Evolutionary conservation across 2,797 vertebrate genomes (phyloP).

Genomic region (Acipenser ruthenus): DNA sequence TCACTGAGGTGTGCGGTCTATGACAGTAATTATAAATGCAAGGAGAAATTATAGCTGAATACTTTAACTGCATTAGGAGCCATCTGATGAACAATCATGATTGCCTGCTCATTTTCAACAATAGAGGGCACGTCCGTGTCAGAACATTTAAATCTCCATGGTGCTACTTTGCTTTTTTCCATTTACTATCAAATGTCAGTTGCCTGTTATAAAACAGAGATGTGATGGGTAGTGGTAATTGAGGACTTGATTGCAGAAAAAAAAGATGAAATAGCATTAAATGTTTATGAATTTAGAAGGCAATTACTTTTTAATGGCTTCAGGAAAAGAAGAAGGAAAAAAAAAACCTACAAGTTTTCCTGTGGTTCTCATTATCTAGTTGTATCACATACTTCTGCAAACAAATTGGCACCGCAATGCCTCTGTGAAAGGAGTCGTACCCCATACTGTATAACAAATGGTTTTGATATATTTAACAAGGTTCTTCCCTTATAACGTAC

Average conservation of each 20-base stretch:
- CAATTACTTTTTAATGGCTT: constrained; percentile 69
- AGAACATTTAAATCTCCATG: constrained; percentile 86
- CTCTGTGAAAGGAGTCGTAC: too few species aligned
- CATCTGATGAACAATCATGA: constrained; percentile 97
- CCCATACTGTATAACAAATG: too few species aligned
- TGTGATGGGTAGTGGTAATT: constrained; percentile 68
- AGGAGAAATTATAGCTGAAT: constrained; percentile 99
- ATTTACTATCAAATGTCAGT: constrained; percentile 95
- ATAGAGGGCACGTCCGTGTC: constrained; percentile 98
- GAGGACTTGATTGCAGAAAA: constrained; percentile 66
- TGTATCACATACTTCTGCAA: constrained; percentile 11
- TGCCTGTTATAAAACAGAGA: constrained; percentile 79
- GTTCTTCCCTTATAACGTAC: too few species aligned
- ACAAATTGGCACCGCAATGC: not conserved
- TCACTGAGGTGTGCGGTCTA: constrained; percentile 99
- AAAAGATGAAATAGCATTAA: constrained; percentile 62
- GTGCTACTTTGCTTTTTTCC: constrained; percentile 79
- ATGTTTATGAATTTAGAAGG: constrained; percentile 70
- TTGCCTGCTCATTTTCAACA: constrained; percentile 95
- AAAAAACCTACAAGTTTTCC: constrained; percentile 61
- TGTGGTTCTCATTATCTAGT: constrained; percentile 55
- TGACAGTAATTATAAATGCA: constrained; percentile 99
- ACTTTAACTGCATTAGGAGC: constrained; percentile 99
- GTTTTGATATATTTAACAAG: too few species aligned
- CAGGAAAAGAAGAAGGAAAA: constrained; percentile 56